A percentile compares a stretch with the other conserved stretches of the same genome.
phyloP scores from a whole-genome alignment of 1,140 invertebrate genomes.

The Drosophila cardini region DNA sequence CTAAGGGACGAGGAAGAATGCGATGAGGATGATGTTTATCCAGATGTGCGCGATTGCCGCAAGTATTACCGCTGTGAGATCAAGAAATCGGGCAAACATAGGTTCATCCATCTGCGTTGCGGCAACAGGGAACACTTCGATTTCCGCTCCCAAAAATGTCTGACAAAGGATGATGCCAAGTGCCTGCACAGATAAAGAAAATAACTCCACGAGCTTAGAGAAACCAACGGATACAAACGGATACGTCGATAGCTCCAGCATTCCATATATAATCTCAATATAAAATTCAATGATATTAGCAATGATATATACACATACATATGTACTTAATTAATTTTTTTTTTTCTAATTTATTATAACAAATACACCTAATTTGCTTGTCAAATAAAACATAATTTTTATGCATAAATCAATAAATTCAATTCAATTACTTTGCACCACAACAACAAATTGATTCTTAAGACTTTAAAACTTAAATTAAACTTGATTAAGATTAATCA shows the following conservation, averaged over 20 bases:
- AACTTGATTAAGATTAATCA: slow-evolving; percentile 13
- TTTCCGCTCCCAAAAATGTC: slow-evolving; percentile 42
- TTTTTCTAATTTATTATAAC: slow-evolving; percentile 64
- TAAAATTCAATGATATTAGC: slow-evolving; percentile 63
- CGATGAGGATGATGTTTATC: slow-evolving; percentile 70
- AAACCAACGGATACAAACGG: slow-evolving; percentile 5
- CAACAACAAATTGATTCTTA: neutral
- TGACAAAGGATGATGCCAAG: slow-evolving; percentile 53
- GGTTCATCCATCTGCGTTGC: slow-evolving; percentile 62
- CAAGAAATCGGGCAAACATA: slow-evolving; percentile 68
- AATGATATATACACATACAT: slow-evolving; percentile 48
- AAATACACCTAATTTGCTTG: slow-evolving; percentile 25
- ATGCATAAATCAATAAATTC: slow-evolving; percentile 37
- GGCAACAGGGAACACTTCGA: slow-evolving; percentile 69
- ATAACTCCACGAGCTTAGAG: neutral
- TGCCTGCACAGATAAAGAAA: slow-evolving; percentile 58
- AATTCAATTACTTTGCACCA: slow-evolving; percentile 8
- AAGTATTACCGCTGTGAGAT: slow-evolving; percentile 76
- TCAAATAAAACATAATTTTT: slow-evolving; percentile 45
- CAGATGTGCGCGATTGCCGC: slow-evolving; percentile 71
- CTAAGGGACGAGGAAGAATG: slow-evolving; percentile 73
- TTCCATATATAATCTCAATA: slow-evolving; percentile 52
- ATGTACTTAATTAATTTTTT: slow-evolving; percentile 36
- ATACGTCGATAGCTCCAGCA: slow-evolving; percentile 27
- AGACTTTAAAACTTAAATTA: neutral